Evolutionary conservation across 2,888 invertebrate species (phyloP), one percentile per base, ranked within the genome.

Genomic region (Liopterus haemorrhoidalis): DNA sequence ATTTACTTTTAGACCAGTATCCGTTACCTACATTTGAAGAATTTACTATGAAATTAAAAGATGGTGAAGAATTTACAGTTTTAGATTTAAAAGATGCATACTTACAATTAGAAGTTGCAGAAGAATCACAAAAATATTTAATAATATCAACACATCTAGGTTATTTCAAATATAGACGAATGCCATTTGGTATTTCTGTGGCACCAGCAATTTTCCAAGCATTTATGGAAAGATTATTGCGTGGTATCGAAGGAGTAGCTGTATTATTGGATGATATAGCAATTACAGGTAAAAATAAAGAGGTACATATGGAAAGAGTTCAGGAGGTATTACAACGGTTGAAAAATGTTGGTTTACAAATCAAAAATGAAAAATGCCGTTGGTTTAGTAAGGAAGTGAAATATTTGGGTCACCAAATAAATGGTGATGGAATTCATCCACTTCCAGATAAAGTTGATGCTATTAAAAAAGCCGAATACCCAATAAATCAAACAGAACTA

Each of bases 401-500:
- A 28, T 45, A 39, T 35, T 31, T 45, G 31, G 45, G 39, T 12
- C 31, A 31, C 38, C 19, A 21, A 21, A 30, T 45, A 16, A 39
- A 45, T 45, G 21, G 21, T 30, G 14, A 25, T 20, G 46, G 48
- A 22, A 32, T 44, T 14, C 24, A 16, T 19, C 32, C 48, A 19
- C 14, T 6, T 22, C 2, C 33, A 47, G 11, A 27, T n/a, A 30
- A 22, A 38, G 14, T 50, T 19, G 9, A 12, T 32, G 20, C 48
- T 39, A 41, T 18, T 30, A 27, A 31, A 6, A 33, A 15, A 46
- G 46, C 24, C n/a, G 41, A 18, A 11, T 24, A 20, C 37, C 46
- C 20, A 44, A 41, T 20, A 20, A 32, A 19, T 11, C 18, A 15
- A 35, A 64, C 6, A 44, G 53, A 16, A 43, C 64, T 28, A 11